phyloP scores from a whole-genome alignment of 2,888 invertebrate genomes.

The Cataglyphis livida region DNA sequence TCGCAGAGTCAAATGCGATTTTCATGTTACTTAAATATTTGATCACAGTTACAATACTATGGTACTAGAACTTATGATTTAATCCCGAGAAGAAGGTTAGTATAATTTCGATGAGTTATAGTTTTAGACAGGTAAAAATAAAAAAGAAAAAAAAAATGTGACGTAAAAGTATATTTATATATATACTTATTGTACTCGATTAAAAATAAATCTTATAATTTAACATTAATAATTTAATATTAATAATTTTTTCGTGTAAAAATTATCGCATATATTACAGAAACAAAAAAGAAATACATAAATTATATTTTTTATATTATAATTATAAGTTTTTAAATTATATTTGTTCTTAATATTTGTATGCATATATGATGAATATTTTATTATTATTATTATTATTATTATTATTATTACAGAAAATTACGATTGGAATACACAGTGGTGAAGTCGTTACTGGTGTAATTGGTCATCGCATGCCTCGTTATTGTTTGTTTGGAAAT shows the following conservation, averaged over 20 bases:
- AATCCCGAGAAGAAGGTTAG: not conserved
- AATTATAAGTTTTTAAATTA: not conserved
- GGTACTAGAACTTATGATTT: not conserved
- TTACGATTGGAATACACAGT: conserved; percentile 97
- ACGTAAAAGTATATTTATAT: not conserved
- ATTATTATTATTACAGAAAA: conserved; percentile 88
- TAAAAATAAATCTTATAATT: not conserved
- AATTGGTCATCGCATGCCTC: conserved; percentile 97
- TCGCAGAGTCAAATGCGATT: not conserved
- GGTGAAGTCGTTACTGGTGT: conserved; percentile 98
- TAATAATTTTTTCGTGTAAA: not conserved
- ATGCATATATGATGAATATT: not conserved
- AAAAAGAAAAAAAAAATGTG: not conserved
- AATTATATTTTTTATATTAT: not conserved
- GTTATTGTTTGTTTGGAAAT: conserved; percentile 96
- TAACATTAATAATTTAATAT: not conserved
- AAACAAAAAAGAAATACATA: not conserved
- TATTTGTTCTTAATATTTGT: not conserved
- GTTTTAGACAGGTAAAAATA: not conserved
- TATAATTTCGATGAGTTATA: not conserved
- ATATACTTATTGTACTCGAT: not conserved
- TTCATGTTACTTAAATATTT: conserved; percentile 33
- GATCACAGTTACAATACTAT: not conserved
- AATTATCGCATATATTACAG: not conserved
- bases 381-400: not conserved